Conservation (phyloP, 2,888 invertebrate genomes). For the Apamea monoglypha region DNA sequence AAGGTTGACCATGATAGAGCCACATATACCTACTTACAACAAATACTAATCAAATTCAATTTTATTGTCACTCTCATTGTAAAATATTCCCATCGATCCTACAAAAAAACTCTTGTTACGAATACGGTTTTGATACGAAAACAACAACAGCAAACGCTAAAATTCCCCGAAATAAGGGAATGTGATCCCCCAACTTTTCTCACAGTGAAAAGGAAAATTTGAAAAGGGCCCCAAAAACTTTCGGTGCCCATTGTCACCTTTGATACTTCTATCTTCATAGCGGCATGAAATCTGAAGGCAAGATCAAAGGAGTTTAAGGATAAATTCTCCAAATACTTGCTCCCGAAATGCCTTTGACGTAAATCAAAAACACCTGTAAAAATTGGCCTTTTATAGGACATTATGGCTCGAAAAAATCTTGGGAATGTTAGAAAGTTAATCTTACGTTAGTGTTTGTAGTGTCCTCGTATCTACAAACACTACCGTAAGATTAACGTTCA, state of each 20-base stretch:
- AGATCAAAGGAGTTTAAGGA: slow-evolving; percentile 61
- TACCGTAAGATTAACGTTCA: too few relatives aligned
- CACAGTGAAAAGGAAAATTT: slow-evolving; percentile 58
- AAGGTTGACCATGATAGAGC: not conserved
- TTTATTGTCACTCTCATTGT: not conserved
- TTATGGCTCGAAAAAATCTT: slow-evolving; percentile 27
- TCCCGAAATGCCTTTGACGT: slow-evolving; percentile 54
- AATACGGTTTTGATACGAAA: too few relatives aligned
- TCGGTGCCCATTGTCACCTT: slow-evolving; percentile 64
- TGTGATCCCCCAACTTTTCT: slow-evolving; percentile 40
- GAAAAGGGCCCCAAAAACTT: slow-evolving; percentile 58
- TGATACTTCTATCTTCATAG: slow-evolving; percentile 59
- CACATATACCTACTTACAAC: not conserved
- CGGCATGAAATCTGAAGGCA: slow-evolving; percentile 54
- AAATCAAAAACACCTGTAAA: slow-evolving; percentile 66
- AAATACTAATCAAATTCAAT: not conserved
- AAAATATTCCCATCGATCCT: slow-evolving; percentile 14
- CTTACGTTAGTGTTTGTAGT: slow-evolving; percentile 3
- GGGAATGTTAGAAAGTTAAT: slow-evolving; percentile 25
- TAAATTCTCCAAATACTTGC: slow-evolving; percentile 62
- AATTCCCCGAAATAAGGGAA: slow-evolving; percentile 49
- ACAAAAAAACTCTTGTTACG: slow-evolving; percentile 18
- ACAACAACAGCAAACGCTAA: slow-evolving; percentile 37
- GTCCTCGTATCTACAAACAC: too few relatives aligned
- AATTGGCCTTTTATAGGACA: slow-evolving; percentile 32